phyloP scores from a whole-genome alignment of 1,140 invertebrate species.

The Scaptomyza graminum region DNA sequence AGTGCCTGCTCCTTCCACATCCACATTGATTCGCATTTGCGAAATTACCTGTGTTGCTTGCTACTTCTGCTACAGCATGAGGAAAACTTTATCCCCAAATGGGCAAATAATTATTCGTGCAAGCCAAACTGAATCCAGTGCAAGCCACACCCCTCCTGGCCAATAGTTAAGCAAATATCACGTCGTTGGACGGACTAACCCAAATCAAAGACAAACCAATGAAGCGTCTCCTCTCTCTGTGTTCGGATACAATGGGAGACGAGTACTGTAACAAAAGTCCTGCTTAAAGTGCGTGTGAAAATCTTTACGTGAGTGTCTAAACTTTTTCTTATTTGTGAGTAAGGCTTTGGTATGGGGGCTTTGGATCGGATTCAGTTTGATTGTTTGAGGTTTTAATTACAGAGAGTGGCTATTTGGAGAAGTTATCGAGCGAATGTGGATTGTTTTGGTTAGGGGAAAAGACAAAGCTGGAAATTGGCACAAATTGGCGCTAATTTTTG shows the following conservation, averaged over 20 bases:
- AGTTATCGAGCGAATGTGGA: slow-evolving; percentile 16
- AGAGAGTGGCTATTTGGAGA: slow-evolving; percentile 51
- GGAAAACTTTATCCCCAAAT: slow-evolving; percentile 71
- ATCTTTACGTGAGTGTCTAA: slow-evolving; percentile 51
- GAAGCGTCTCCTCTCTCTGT: slow-evolving; percentile 1
- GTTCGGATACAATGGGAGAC: slow-evolving; percentile 35
- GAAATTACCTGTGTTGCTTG: slow-evolving; percentile 42
- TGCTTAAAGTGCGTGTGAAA: slow-evolving; percentile 60
- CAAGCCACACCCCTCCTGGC: slow-evolving; percentile 20
- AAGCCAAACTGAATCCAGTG: slow-evolving; percentile 40
- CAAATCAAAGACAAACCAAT: slow-evolving; percentile 42
- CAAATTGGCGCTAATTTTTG: slow-evolving; percentile 46
- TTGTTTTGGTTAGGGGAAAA: slow-evolving; percentile 2
- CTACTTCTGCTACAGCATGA: not conserved
- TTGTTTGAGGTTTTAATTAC: slow-evolving; percentile 62
- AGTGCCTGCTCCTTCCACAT: slow-evolving; percentile 11
- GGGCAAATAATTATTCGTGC: slow-evolving; percentile 78
- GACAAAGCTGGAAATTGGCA: slow-evolving; percentile 54
- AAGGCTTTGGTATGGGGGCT: too few relatives aligned
- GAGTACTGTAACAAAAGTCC: slow-evolving; percentile 45
- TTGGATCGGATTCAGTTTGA: slow-evolving; percentile 41
- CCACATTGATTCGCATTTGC: slow-evolving; percentile 20
- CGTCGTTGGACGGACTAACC: slow-evolving; percentile 50
- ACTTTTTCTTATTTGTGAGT: slow-evolving; percentile 16
- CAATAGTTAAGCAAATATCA: slow-evolving; percentile 79